Evolutionary conservation across 1,140 invertebrate species (phyloP), one percentile per base, ranked within the genome.

Genomic region (Aphaenogaster ashmeadi): DNA sequence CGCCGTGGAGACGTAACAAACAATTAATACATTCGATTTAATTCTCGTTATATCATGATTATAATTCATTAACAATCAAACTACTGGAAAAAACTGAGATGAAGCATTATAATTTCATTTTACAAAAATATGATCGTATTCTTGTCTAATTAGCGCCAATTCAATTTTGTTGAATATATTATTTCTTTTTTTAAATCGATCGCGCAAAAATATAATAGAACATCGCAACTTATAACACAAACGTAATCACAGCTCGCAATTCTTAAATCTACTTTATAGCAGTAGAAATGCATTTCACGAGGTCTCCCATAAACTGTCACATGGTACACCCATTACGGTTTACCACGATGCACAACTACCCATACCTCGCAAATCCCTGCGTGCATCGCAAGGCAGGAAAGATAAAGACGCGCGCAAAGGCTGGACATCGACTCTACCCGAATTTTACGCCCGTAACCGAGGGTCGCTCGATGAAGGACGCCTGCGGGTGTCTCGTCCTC

Each of bases 341-440:
- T 62, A 75, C 50, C 80, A 60, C 56, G 54, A 75, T 60, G 54
- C 67, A 62, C 54, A 69, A 47, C 66, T 69, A 56, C 33, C 33
- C 38, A 71, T 54, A 56, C 5, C 8, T 41, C 64, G n/a, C 36
- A 41, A 71, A 54, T 56, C 41, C 21, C 38, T 18, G 36, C n/a
- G 15, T 67, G 54, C 41, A 72, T 74, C 54, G 27, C 41, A 33
- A n/a, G 66, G 54, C 41, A 74, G 54, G 60, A 75, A 84, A 84
- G 54, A 50, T 84, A 87, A 90, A 87, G 88, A 89, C 71, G 80
- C 44, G 77, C 77, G 86, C 74, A 75, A 92, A 91, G 41, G 84
- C 91, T 88, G 93, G 93, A 94, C 94, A 94, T 93, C 88, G 92
- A 90, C 92, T 75, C 56, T 72, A 81, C 83, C 54, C 56, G 87